Base-by-base conservation (phyloP, 2,888 invertebrate species). In the Poecilobothrus nobilitatus region DNA sequence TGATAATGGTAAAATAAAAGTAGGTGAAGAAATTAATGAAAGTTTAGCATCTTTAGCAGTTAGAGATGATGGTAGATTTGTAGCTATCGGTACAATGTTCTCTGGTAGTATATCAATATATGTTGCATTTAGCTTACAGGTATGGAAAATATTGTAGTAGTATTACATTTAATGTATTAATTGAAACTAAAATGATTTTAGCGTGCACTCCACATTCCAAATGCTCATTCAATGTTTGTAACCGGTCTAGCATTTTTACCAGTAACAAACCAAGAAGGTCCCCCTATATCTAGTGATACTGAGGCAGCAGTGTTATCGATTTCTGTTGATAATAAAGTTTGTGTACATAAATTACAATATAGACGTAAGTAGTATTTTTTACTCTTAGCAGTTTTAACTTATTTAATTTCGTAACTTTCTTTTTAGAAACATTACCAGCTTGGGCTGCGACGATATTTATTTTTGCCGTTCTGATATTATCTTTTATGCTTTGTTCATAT, bases 221-320 rank as follows among this genome's bases (percentile, higher is more conserved):
- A 88, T 77, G 94, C 94, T 71, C 97, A 98, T 85, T 91, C 91
- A 77, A 95, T 96, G 89, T 99, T 99, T 84, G 93, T 99, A 72
- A 98, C 98, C 67, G 97, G 96, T 15, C 84, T 99, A 74, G 92
- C 94, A 84, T 98, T 99, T 84, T 84, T 97, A 75, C 94, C 95
- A 37, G 86, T 86, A 71, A 84, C 84, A 15, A 85, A 84, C 76
- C 82, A 85, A 72, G 91, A 91, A 79, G 88, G 88, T 33, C 88
- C 89, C 65, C 85, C 90, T 64, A 87, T 91, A 71, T 88, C 89
- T 21, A 88, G 88, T 76, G 88, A 89, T 76, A 85, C 89, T 66
- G 93, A 94, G 81, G 92, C 94, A 68, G 94, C 95, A 64, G 90
- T 97, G 73, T 86, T 97, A 73, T 95, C 95, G 79, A 95, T 97